These are phyloP conservation scores for Drosophila kikkawai DNA, from an alignment of 1,140 invertebrate species.

Conservation along the genomic window DNA sequence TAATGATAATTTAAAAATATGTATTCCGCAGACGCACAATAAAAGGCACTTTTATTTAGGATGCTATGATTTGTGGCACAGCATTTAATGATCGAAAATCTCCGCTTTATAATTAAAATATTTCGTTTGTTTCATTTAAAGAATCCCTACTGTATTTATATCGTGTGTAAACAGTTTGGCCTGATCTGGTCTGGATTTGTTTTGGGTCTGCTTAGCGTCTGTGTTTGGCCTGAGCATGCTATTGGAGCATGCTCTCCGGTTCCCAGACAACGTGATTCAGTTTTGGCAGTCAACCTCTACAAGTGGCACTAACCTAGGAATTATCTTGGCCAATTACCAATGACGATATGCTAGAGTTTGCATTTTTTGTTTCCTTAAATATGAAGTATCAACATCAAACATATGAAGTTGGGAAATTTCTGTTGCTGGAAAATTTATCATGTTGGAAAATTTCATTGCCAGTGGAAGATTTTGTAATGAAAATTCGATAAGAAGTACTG, in stretches of 20 bases:
- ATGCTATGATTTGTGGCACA: too few relatives aligned
- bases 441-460: neutral
- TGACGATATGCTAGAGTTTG: neutral
- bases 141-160: slow-evolving; percentile 20
- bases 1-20: too few relatives aligned
- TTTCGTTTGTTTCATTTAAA: neutral
- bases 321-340: slow-evolving; percentile 2
- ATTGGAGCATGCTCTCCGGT: slow-evolving; percentile 25
- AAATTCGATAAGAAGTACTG: neutral
- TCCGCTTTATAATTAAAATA: neutral
- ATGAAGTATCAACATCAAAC: neutral
- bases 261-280: slow-evolving; percentile 36
- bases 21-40: too few relatives aligned
- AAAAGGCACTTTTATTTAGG: too few relatives aligned
- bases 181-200: slow-evolving; percentile 39
- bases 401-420: neutral
- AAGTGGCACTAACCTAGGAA: slow-evolving; percentile 12
- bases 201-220: slow-evolving; percentile 20
- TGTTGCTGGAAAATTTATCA: neutral
- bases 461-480: slow-evolving; percentile 4
- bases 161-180: slow-evolving; percentile 33
- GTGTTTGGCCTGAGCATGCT: slow-evolving; percentile 26
- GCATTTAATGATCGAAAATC: neutral
- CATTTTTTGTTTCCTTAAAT: neutral
- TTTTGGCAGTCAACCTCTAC: slow-evolving; percentile 18